Evolutionary conservation across 2,797 vertebrate genomes (phyloP).

Genomic region (Tauraco hartlaubi): DNA sequence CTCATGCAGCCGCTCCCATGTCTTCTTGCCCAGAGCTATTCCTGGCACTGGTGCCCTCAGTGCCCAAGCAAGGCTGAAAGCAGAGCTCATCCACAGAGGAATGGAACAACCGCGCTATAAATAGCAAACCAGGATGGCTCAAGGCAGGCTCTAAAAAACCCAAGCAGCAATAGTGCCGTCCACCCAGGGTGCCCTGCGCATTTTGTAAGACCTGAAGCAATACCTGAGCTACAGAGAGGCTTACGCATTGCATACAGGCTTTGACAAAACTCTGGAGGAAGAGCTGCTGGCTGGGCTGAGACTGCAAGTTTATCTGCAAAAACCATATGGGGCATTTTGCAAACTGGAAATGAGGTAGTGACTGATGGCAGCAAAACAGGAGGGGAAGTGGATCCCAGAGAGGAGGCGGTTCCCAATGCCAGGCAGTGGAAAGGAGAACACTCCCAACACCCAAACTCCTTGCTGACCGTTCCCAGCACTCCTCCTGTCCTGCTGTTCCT

Average conservation of each 20-base stretch:
- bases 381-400: background rate
- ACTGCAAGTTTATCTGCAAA: background rate
- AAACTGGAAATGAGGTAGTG: background rate
- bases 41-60: conserved; percentile 28
- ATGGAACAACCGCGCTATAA: conserved; percentile 65
- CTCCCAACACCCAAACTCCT: background rate
- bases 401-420: background rate
- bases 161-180: background rate
- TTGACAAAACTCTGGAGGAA: background rate
- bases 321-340: background rate
- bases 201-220: background rate
- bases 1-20: background rate
- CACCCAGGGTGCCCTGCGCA: background rate
- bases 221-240: background rate
- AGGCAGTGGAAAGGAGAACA: background rate
- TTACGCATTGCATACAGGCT: background rate
- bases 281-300: background rate
- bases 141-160: background rate
- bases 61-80: conserved; percentile 53
- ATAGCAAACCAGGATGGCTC: conserved; percentile 45
- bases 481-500: background rate
- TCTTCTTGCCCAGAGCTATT: conserved; percentile 64
- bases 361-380: background rate
- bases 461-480: background rate
- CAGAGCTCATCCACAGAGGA: background rate